Evolutionary conservation across 2,888 invertebrate species (phyloP).

Genomic region (Platerodrilus igneus): DNA sequence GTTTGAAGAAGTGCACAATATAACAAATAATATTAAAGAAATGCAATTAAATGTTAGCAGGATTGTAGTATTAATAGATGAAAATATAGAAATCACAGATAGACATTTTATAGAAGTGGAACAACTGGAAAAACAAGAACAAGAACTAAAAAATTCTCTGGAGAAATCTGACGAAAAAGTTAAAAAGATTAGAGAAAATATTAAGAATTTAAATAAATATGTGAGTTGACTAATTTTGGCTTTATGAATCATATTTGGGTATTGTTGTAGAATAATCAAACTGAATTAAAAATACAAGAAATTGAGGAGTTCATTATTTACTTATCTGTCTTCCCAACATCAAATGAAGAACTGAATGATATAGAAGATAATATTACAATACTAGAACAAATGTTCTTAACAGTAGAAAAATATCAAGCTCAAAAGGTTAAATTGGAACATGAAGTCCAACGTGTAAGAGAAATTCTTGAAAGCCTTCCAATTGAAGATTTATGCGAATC

Average conservation of each 20-base stretch:
- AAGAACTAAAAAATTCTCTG: constrained; percentile 7
- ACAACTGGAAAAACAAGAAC: constrained; percentile 12
- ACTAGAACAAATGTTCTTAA: constrained; percentile 11
- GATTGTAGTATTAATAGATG: constrained; percentile 1
- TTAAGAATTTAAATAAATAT: neutral
- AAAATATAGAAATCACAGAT: neutral
- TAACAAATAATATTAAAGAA: constrained; percentile 10
- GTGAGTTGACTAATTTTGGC: constrained; percentile 7
- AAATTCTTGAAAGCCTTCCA: constrained; percentile 16
- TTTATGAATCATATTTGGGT: neutral
- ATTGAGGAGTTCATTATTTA: constrained; percentile 9
- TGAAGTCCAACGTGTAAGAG: constrained; percentile 17
- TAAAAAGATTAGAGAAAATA: constrained; percentile 4
- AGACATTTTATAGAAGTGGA: constrained; percentile 3
- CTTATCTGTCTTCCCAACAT: constrained; percentile 8
- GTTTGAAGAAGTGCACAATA: constrained; percentile 9
- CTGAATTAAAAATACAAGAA: constrained; percentile 3
- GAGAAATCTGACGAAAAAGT: constrained; percentile 6
- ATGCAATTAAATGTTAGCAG: constrained; percentile 9
- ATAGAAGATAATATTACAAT: constrained; percentile 20
- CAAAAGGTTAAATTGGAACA: constrained; percentile 14
- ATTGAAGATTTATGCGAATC: constrained; percentile 16
- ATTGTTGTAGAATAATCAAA: constrained; percentile 8
- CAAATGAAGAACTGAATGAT: constrained; percentile 8
- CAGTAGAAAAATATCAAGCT: constrained; percentile 8